Evolutionary conservation across 2,888 invertebrate genomes (phyloP).

Genomic region (Drosophila seclusa): DNA sequence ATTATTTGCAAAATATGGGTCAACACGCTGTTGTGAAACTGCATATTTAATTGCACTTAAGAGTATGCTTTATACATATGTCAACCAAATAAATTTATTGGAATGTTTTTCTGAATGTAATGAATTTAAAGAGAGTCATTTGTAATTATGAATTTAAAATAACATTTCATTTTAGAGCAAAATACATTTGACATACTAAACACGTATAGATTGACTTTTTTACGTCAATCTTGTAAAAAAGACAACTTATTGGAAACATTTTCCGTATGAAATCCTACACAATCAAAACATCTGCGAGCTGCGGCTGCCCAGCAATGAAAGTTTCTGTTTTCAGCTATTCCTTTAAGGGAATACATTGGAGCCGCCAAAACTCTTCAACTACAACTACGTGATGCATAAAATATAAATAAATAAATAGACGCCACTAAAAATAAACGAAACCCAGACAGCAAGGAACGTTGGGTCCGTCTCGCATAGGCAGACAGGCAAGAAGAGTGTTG

Average conservation of each 20-base stretch:
- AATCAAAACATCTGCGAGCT: slow-evolving; percentile 19
- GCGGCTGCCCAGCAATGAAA: neutral
- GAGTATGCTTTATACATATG: slow-evolving; percentile 5
- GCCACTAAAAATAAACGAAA: slow-evolving; percentile 34
- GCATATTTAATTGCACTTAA: slow-evolving; percentile 17
- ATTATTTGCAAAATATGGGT: slow-evolving; percentile 49
- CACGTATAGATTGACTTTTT: neutral
- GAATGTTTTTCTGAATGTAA: neutral
- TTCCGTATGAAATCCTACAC: neutral
- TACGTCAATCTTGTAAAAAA: neutral
- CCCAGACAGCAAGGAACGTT: slow-evolving; percentile 1
- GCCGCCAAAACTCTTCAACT: slow-evolving; percentile 1
- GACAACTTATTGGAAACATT: neutral
- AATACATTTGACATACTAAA: neutral
- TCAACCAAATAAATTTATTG: neutral
- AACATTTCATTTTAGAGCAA: neutral
- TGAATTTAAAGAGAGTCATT: neutral
- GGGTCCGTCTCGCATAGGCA: neutral
- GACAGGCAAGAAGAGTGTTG: slow-evolving; percentile 14
- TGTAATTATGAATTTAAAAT: neutral
- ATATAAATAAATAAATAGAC: slow-evolving; percentile 67
- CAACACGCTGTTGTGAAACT: slow-evolving; percentile 14
- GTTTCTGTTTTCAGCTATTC: neutral
- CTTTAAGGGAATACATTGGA: neutral
- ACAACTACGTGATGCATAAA: slow-evolving; percentile 51